Evolutionary conservation across 1,140 invertebrate species (phyloP), one percentile per base, ranked within the genome.

Genomic region (Gryon sp.): DNA sequence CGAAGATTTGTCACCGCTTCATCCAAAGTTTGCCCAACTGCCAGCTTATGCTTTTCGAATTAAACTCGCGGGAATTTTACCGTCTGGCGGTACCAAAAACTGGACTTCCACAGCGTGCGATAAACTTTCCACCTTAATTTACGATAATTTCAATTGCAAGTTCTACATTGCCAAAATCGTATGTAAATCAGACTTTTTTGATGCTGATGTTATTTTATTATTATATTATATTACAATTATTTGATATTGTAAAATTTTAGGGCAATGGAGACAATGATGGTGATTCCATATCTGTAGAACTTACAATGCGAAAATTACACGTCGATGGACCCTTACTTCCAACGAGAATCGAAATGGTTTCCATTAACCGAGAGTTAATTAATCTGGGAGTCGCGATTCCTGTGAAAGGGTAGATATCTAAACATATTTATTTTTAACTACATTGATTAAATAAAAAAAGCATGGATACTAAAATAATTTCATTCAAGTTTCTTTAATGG

Each of bases 351-450:
- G 88, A 91, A 46, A 90, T 90, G 81, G 84, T 86, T 26, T 90
- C 87, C n/a, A 70, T 92, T 1, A 92, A 90, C 59, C 80, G 86
- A 38, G 84, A 84, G 60, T 85, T 92, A 8, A 80, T 92, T 4
- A 87, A 91, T 1, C 82, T 87, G 34, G 91, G 91, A 0, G 66
- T 91, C n/a, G 91, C 89, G 0, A 83, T 92, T 15, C 90, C 90
- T 0, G 86, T 91, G 41, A 86, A 82, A 79, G 70, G 82, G 83
- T 88, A 79, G 5, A 36, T 57, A 34, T 15, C 5, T 16, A 52
- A 18, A 41, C 46, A 30, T 26, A 36, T 43, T 7, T 38, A 32
- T 12, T 34, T 2, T 34, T 28, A 6, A 34, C 5, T 32, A 7
- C n/a, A 34, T 34, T 26, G 15, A 34, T 40, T 19, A 50, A 16